Conservation (phyloP, 2,113 vertebrate genomes). For the Neolamprologus brichardi region DNA sequence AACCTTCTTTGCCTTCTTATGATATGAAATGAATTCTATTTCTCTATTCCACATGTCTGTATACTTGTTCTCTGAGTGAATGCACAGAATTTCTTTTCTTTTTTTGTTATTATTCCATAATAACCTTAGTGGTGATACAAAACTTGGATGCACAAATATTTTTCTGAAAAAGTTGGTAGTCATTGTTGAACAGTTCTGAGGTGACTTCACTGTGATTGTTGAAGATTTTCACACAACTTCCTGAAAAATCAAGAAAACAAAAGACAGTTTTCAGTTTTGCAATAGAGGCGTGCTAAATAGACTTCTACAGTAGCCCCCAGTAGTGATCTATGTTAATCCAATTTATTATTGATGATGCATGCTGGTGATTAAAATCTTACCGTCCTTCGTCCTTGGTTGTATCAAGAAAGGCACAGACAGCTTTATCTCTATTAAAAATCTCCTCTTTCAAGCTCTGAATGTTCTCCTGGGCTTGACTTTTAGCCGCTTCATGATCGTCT, state of each 20-base stretch:
- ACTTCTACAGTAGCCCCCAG: not conserved
- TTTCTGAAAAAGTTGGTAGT: not conserved
- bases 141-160: not conserved
- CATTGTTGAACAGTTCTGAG: not conserved
- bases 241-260: conserved; percentile 23
- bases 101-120: not conserved
- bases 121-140: not conserved
- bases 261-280: not conserved
- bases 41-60: not conserved
- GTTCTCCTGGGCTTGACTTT: conserved; percentile 2
- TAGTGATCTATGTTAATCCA: not conserved
- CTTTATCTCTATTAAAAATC: conserved; percentile 58
- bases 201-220: not conserved
- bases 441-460: conserved; percentile 41
- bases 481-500: conserved; percentile 37
- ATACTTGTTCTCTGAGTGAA: not conserved
- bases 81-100: not conserved
- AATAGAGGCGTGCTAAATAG: not conserved
- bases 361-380: conserved; percentile 34
- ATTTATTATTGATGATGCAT: not conserved
- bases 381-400: conserved; percentile 25
- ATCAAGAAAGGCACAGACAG: conserved; percentile 61
- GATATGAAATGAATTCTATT: not conserved
- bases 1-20: not conserved
- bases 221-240: conserved; percentile 35